Evolutionary conservation across 2,113 vertebrate genomes (phyloP).

Genomic region (Aleadryas rufinucha): DNA sequence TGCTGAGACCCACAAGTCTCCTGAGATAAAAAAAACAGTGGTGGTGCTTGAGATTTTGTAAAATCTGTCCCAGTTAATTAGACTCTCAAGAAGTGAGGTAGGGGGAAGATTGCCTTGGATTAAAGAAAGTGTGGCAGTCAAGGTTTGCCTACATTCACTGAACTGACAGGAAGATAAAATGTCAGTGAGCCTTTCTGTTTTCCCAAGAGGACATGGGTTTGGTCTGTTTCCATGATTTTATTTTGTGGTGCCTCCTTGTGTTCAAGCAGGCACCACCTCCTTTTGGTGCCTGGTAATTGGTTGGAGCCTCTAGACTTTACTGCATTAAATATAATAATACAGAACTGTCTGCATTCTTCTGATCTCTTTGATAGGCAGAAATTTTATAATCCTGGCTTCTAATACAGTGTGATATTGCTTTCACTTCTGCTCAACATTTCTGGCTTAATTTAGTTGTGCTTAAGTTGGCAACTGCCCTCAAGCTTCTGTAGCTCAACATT

Average conservation of each 20-base stretch:
- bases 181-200: background rate
- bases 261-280: background rate
- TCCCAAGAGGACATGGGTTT: background rate
- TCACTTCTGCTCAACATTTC: background rate
- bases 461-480: slow-evolving; percentile 29
- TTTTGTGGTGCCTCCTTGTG: background rate
- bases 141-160: background rate
- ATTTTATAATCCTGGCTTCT: slow-evolving; percentile 13
- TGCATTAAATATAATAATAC: background rate
- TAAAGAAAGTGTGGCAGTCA: background rate
- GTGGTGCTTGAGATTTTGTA: background rate
- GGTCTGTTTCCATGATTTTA: background rate
- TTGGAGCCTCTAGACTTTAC: background rate
- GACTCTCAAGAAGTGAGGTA: background rate
- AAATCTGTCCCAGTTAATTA: background rate
- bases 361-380: background rate
- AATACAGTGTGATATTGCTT: background rate
- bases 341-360: background rate
- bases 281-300: background rate
- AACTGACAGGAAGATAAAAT: background rate
- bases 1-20: background rate
- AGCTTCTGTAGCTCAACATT: background rate
- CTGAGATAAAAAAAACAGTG: background rate
- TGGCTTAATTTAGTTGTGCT: slow-evolving; percentile 37
- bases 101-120: background rate